Percentiles rank a stretch among this genome's conserved stretches.
Conservation (phyloP, 2,797 vertebrate species). For the Periophthalmus magnuspinnatus region DNA sequence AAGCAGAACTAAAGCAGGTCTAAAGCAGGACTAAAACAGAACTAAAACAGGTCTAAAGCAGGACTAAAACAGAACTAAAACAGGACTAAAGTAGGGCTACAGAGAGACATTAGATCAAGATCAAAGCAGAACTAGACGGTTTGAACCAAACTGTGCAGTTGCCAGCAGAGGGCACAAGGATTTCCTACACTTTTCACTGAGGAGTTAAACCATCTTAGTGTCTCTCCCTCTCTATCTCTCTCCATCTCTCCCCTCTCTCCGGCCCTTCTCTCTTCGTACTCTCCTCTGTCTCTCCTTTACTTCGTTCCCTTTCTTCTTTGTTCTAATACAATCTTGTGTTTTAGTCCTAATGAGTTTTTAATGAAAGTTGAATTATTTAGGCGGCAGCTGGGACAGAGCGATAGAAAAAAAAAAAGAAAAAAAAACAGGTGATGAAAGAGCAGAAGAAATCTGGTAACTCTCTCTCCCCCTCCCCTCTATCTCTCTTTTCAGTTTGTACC, state of each 20-base stretch:
- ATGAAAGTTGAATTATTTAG: constrained; percentile 81
- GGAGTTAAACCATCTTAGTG: too few relatives aligned
- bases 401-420: constrained; percentile 38
- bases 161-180: too few relatives aligned
- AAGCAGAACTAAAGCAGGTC: too few relatives aligned
- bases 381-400: constrained; percentile 59
- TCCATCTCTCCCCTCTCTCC: constrained; percentile 2
- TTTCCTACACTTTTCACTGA: too few relatives aligned
- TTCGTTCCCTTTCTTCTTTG: constrained; percentile 29
- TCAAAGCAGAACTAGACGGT: too few relatives aligned
- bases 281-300: constrained; percentile 19
- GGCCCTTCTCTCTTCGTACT: constrained; percentile 41
- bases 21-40: too few relatives aligned
- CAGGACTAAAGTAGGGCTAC: too few relatives aligned
- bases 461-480: background rate
- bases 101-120: too few relatives aligned
- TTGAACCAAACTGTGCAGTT: too few relatives aligned
- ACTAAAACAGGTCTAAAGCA: too few relatives aligned
- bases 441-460: constrained; percentile 30
- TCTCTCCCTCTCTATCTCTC: too few relatives aligned
- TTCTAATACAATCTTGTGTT: constrained; percentile 73
- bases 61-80: too few relatives aligned
- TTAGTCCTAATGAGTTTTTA: constrained; percentile 79
- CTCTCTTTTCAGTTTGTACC: background rate
- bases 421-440: constrained; percentile 58